Evolutionary conservation across 2,797 vertebrate genomes (phyloP), one percentile per base, ranked within the genome.

Genomic region (Valencia hispanica): DNA sequence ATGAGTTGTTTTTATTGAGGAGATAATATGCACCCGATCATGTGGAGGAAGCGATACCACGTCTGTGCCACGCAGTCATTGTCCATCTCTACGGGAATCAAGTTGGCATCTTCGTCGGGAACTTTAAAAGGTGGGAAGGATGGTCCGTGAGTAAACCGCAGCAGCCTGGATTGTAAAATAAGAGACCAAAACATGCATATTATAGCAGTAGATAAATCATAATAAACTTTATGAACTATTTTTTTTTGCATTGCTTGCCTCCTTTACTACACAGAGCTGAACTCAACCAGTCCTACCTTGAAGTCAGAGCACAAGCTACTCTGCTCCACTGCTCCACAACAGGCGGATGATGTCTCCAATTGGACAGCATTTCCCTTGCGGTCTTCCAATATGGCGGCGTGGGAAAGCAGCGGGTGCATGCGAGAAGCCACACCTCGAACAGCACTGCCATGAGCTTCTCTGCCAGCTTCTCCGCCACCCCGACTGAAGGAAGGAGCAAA

Each of bases 301-400:
- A 98, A 41, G 98, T 99, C n/a, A 99, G 96, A 27, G 97, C 97
- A 87, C 96, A 97, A 87, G 97, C 96, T 84, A 97, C 97, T 88
- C 97, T 96, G 94, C 96, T 99, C 98, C 98, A 99, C 91, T 99
- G 98, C 87, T 98, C 97, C 11, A 99, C 97, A n/a, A 99, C 97
- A 34, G 97, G 97, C 5, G 98, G 97, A 90, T 99, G 98, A 91
- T 99, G 97, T 90, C 98, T 94, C 97, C 98, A 99, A 91, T 98
- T 98, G 84, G 97, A 97, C 90, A 99, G 95, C 98, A 99, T 98
- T 92, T 99, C 97, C 88, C 96, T 96, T 77, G 98, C 97, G 4
- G 97, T 99, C 91, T 98, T 98, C 98, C 98, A 99, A 70, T 98
- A 99, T 0, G 98, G 98, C 7, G 98, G 98, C 0, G 98, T 98